Percentiles rank a stretch among this genome's conserved stretches.
Evolutionary conservation across 2,113 vertebrate species (phyloP).

Genomic region (Pandion haliaetus): DNA sequence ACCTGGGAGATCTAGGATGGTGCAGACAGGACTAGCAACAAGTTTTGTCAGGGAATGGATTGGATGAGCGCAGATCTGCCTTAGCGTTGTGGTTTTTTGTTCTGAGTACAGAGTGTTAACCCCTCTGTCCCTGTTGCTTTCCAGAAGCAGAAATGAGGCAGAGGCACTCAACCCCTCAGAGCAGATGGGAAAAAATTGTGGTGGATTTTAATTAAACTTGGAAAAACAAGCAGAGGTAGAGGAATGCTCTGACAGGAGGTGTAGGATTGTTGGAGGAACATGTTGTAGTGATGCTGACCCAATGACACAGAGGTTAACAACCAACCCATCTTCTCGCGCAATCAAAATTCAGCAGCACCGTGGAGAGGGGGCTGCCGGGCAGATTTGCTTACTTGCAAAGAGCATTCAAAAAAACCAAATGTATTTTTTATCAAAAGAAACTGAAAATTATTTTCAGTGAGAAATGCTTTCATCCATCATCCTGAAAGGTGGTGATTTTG

Average conservation of each 20-base stretch:
- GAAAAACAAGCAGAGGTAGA: constrained; percentile 40
- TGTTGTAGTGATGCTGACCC: neutral
- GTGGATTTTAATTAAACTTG: constrained; percentile 32
- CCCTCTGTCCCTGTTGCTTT: constrained; percentile 16
- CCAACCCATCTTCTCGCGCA: neutral
- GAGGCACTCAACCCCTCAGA: neutral
- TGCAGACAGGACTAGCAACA: constrained; percentile 69
- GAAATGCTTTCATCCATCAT: fast-evolving
- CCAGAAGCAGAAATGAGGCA: neutral
- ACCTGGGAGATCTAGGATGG: constrained; percentile 66
- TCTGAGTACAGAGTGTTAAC: constrained; percentile 33
- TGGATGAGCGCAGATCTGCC: constrained; percentile 29
- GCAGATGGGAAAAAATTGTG: neutral
- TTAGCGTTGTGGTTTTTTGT: constrained; percentile 32
- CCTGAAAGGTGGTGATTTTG: neutral
- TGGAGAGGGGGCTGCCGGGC: neutral
- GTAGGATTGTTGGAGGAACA: constrained; percentile 4
- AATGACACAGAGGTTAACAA: neutral
- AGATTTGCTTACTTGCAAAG: neutral
- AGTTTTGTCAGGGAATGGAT: constrained; percentile 68
- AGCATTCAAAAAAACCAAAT: neutral
- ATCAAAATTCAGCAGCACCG: neutral
- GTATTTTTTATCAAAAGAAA: neutral
- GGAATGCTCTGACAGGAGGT: constrained; percentile 27
- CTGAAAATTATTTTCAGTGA: neutral